Percentiles rank a stretch among this genome's conserved stretches.
Evolutionary conservation across 2,113 vertebrate genomes (phyloP).

Genomic region (Cebidichthys violaceus): DNA sequence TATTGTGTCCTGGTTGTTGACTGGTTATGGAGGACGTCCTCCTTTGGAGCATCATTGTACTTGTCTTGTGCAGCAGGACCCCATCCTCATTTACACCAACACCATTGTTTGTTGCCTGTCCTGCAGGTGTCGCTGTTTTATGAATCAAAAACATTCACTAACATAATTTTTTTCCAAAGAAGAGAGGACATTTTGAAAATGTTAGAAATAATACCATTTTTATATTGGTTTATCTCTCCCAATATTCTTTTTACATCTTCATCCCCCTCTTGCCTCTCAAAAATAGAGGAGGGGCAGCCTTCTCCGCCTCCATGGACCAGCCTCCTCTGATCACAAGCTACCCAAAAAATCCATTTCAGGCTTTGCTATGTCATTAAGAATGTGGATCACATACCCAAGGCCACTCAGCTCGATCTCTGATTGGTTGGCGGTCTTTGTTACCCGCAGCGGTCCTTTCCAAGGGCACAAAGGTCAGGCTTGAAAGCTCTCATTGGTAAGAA

Average conservation of each 20-base stretch:
- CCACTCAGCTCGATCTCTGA: constrained; percentile 50
- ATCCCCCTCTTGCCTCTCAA: background rate
- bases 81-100: too few relatives aligned
- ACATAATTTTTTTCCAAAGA: background rate
- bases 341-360: constrained; percentile 53
- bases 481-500: constrained; percentile 67
- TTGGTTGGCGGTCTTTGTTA: constrained; percentile 69
- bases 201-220: background rate
- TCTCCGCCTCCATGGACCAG: background rate
- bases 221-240: background rate
- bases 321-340: constrained; percentile 12
- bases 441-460: constrained; percentile 69
- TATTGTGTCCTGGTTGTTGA: too few relatives aligned
- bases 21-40: too few relatives aligned
- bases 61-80: too few relatives aligned
- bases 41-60: too few relatives aligned
- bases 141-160: background rate
- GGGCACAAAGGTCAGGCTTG: constrained; percentile 68
- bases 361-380: constrained; percentile 54
- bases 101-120: background rate
- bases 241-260: background rate
- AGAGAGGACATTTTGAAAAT: background rate
- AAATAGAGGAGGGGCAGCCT: background rate
- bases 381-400: constrained; percentile 56
- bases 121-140: background rate